These are phyloP conservation scores for Tetropium fuscum DNA, from an alignment of 2,888 invertebrate species.

Conservation along the genomic window DNA sequence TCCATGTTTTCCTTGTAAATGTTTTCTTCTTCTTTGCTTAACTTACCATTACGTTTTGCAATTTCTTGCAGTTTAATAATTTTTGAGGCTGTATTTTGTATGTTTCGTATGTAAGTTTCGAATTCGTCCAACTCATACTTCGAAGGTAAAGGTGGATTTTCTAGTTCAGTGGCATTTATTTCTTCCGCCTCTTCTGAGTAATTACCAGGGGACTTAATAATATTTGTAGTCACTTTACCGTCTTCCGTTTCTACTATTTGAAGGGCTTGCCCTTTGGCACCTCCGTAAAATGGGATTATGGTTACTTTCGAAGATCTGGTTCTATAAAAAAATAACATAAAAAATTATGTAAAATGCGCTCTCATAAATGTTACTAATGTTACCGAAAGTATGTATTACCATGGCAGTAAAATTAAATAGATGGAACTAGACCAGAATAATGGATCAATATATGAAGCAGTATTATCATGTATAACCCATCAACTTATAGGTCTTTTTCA, in stretches of 20 bases:
- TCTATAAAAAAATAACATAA: no score
- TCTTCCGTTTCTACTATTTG: slow-evolving; percentile 70
- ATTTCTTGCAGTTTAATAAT: slow-evolving; percentile 73
- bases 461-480: no score
- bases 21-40: slow-evolving; percentile 69
- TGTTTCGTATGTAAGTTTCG: slow-evolving; percentile 70
- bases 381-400: no score
- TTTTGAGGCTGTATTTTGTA: slow-evolving; percentile 71
- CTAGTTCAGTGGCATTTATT: slow-evolving; percentile 52
- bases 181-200: slow-evolving; percentile 36
- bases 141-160: slow-evolving; percentile 59
- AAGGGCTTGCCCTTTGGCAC: slow-evolving; percentile 77
- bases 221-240: slow-evolving; percentile 63
- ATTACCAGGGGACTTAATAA: slow-evolving; percentile 62
- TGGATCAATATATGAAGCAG: no score
- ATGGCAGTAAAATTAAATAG: no score
- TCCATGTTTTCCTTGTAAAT: slow-evolving; percentile 71
- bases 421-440: no score
- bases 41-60: slow-evolving; percentile 71
- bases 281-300: slow-evolving; percentile 77
- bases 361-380: no score
- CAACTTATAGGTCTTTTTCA: no score
- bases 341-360: slow-evolving; percentile 18
- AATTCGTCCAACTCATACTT: slow-evolving; percentile 60
- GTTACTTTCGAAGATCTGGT: no score